Evolutionary conservation across 2,113 vertebrate genomes (phyloP).

Genomic region (Atrichornis clamosus): DNA sequence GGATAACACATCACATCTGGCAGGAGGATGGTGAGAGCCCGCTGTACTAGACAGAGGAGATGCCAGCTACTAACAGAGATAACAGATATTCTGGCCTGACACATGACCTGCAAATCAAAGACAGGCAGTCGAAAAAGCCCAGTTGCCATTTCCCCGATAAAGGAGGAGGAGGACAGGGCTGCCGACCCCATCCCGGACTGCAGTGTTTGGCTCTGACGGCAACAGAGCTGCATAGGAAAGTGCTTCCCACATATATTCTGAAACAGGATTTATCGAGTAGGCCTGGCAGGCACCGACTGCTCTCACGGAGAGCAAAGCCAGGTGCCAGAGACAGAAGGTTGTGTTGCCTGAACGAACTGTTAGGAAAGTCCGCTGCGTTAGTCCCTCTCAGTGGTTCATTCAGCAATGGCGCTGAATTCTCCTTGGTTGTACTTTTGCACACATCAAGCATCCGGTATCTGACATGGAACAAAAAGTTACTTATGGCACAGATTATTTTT

Average conservation of each 20-base stretch:
- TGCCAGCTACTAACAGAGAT: not conserved
- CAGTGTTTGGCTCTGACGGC: not conserved
- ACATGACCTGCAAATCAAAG: not conserved
- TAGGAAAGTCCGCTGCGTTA: not conserved
- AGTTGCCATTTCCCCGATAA: not conserved
- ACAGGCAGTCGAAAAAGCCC: not conserved
- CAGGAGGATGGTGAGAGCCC: not conserved
- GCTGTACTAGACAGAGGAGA: not conserved
- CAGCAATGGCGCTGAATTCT: not conserved
- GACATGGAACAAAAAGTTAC: not conserved
- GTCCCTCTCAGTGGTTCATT: not conserved
- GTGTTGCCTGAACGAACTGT: not conserved
- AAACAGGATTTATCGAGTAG: not conserved
- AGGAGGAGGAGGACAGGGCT: not conserved
- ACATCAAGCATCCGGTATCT: not conserved
- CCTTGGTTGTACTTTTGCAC: not conserved
- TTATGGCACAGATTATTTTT: not conserved
- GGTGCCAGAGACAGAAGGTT: not conserved
- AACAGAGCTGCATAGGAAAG: not conserved
- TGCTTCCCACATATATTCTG: not conserved
- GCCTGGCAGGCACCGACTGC: not conserved
- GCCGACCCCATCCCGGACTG: accelerated
- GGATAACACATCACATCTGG: not conserved
- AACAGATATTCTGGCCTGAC: not conserved
- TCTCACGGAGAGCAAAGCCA: not conserved